Conservation (phyloP, 2,113 vertebrate genomes). For the Gnathonemus echidnorhynchus region DNA sequence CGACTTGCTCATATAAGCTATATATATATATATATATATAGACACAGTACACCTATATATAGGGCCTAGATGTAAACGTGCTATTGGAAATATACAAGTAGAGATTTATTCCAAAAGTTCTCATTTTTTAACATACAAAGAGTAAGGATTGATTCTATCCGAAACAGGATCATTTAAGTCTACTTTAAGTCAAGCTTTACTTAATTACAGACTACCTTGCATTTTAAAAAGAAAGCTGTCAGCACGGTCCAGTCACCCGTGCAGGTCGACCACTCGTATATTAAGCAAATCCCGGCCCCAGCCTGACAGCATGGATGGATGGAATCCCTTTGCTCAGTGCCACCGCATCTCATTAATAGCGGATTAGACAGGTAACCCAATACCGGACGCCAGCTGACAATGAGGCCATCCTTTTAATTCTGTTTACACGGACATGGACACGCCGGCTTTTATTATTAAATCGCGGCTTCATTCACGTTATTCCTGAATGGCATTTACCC, state of each 20-base stretch:
- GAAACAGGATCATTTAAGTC: background rate
- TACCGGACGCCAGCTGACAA: background rate
- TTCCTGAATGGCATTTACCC: background rate
- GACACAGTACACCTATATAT: no score
- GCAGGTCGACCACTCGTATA: background rate
- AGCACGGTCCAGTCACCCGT: background rate
- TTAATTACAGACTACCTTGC: background rate
- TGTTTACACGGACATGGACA: background rate
- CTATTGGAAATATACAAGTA: background rate
- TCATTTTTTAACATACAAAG: background rate
- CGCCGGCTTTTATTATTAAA: slow-evolving; percentile 14
- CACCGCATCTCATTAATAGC: slow-evolving; percentile 18
- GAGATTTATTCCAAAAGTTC: background rate
- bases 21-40: no score
- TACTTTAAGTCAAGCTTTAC: background rate
- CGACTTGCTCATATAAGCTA: no score
- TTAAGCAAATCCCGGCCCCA: background rate
- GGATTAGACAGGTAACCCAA: slow-evolving; percentile 19
- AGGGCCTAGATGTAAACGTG: no score
- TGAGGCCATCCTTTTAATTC: slow-evolving; percentile 9
- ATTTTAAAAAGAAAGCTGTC: background rate
- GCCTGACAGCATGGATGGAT: background rate
- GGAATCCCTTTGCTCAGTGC: slow-evolving; percentile 11
- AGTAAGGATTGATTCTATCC: background rate
- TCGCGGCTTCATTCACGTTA: slow-evolving; percentile 9